Evolutionary conservation across 2,113 vertebrate species (phyloP).

Genomic region (Coregonus clupeaformis): DNA sequence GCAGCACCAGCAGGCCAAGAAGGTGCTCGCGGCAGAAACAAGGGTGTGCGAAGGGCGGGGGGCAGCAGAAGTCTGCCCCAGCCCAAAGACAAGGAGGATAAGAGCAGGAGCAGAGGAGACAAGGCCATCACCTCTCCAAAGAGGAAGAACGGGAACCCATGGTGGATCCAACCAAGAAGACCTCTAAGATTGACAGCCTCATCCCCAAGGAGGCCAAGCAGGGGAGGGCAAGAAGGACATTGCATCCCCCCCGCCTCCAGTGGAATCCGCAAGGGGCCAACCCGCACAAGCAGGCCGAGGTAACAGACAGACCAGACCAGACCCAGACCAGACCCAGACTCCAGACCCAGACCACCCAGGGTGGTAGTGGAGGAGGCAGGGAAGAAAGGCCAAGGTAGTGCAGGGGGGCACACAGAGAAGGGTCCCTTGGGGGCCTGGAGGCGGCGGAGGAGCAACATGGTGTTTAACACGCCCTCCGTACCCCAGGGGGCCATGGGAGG

Average conservation of each 20-base stretch:
- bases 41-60: slow-evolving; percentile 84
- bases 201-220: slow-evolving; percentile 93
- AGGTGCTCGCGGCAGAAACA: slow-evolving; percentile 70
- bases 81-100: slow-evolving; percentile 92
- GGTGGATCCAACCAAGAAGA: slow-evolving; percentile 83
- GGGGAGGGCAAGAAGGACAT: slow-evolving; percentile 88
- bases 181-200: slow-evolving; percentile 94
- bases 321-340: slow-evolving; percentile 51
- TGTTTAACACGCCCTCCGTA: slow-evolving; percentile 76
- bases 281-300: slow-evolving; percentile 51
- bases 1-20: slow-evolving; percentile 82
- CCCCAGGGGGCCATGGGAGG: slow-evolving; percentile 68
- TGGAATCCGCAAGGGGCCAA: slow-evolving; percentile 89
- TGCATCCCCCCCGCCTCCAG: slow-evolving; percentile 80
- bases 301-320: too few relatives aligned
- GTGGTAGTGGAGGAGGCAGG: slow-evolving; percentile 65
- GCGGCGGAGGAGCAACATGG: slow-evolving; percentile 76
- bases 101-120: slow-evolving; percentile 83
- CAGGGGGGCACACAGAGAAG: slow-evolving; percentile 70
- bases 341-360: slow-evolving; percentile 36
- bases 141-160: slow-evolving; percentile 82
- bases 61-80: slow-evolving; percentile 81
- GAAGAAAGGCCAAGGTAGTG: slow-evolving; percentile 82
- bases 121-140: slow-evolving; percentile 81
- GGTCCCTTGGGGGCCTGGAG: slow-evolving; percentile 69